Base-by-base conservation (phyloP, 2,888 invertebrate genomes). In the Strigamia crassipes region DNA sequence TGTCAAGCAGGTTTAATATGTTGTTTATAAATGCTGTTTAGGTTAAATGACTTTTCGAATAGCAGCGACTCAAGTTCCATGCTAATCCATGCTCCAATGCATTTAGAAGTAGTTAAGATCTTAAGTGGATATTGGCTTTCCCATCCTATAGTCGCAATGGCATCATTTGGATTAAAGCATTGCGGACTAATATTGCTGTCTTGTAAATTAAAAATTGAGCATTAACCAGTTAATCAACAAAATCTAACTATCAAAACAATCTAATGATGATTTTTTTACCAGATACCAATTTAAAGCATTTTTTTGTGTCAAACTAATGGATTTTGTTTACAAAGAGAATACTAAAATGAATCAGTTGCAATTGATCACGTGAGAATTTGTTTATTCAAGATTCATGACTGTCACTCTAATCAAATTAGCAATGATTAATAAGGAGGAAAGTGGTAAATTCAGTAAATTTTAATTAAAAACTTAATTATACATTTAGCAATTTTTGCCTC, bases 341-440 rank as follows among this genome's bases (percentile, higher is more conserved):
- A 23, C 18, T 23, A 8, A 21, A 66, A 66, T 66, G 61, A 66
- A 66, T 66, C 23, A 66, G 61, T 66, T 66, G 13, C 61, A 66
- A 66, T 66, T 66, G 61, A 66, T 66, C 61, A 66, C 61, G 1
- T 66, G 61, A 66, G 61, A 66, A 66, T 66, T 66, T 66, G 61
- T 18, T 66, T 66, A 23, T 66, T 66, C 61, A 66, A 18, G 12
- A 21, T 23, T 66, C 23, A 66, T 66, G 21, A 66, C 61, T 66
- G 61, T 66, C 61, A 23, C 61, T 23, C 21, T 66, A 66, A 66
- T 66, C 61, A 21, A 66, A 66, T 66, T 15, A 66, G 61, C 51
- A 66, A 61, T 61, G 61, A 61, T 61, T 61, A 61, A 61, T 61
- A 61, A 66, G 61, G 61, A 1, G n/a, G n/a, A 12, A 13, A 66